These are phyloP conservation scores for Venustoraphidia nigricollis DNA, from an alignment of 2,888 invertebrate species.

Conservation along the genomic window DNA sequence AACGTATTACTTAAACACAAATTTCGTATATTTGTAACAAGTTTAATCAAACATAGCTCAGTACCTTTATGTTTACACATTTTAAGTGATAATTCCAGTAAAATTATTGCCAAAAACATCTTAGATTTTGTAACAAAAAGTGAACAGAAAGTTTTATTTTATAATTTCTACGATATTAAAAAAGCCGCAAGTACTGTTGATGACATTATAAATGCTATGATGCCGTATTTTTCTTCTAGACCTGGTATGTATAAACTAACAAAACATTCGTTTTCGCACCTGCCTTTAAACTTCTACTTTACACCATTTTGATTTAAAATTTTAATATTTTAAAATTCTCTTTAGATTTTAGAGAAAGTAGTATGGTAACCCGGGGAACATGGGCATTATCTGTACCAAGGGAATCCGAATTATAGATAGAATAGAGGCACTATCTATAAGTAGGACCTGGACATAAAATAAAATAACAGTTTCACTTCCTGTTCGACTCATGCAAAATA, in stretches of 20 bases:
- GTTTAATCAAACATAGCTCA: constrained; percentile 30
- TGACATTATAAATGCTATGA: constrained; percentile 49
- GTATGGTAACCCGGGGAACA: too few species aligned
- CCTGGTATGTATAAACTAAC: constrained; percentile 27
- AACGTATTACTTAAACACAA: constrained; percentile 34
- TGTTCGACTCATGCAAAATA: too few species aligned
- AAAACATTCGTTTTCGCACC: not conserved
- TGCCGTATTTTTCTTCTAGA: constrained; percentile 52
- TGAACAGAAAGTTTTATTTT: constrained; percentile 29
- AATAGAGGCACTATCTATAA: too few species aligned
- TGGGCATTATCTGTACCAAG: too few species aligned
- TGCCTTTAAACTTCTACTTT: not conserved
- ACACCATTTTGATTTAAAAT: too few species aligned
- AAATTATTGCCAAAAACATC: constrained; percentile 33
- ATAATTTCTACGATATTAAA: constrained; percentile 44
- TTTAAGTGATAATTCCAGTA: constrained; percentile 43
- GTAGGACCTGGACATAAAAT: too few species aligned
- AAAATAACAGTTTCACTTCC: too few species aligned
- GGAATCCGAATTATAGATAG: too few species aligned
- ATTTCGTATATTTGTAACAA: constrained; percentile 32
- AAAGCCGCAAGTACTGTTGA: constrained; percentile 38
- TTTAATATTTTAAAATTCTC: too few species aligned
- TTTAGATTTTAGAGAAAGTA: too few species aligned
- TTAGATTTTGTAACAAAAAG: constrained; percentile 26
- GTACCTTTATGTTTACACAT: constrained; percentile 41